Conservation (phyloP, 2,888 invertebrate species). For the Ypsolopha scabrella region DNA sequence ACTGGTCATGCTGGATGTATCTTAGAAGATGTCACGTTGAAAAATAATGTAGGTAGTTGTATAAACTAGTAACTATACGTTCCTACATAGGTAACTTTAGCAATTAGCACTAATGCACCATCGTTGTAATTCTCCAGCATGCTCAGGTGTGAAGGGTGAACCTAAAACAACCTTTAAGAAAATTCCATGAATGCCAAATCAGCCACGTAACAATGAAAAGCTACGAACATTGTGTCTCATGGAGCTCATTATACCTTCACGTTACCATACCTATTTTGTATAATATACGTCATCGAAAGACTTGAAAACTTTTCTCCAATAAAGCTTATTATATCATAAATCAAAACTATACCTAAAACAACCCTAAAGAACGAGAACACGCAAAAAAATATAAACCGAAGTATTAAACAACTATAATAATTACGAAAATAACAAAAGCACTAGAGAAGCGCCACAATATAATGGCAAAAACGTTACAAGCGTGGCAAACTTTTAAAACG, state of each 20-base stretch:
- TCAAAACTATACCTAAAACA: constrained; percentile 4
- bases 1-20: too few relatives aligned
- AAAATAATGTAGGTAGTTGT: too few relatives aligned
- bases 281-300: background rate
- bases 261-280: background rate
- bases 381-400: constrained; percentile 36
- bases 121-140: too few relatives aligned
- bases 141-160: too few relatives aligned
- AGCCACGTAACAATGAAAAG: constrained; percentile 35
- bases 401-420: constrained; percentile 59
- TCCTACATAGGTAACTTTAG: too few relatives aligned
- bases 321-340: background rate
- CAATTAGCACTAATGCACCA: too few relatives aligned
- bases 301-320: background rate
- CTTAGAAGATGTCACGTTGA: too few relatives aligned
- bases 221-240: constrained; percentile 24
- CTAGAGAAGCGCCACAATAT: constrained; percentile 27
- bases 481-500: constrained; percentile 67
- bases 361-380: constrained; percentile 11
- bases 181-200: constrained; percentile 67
- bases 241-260: constrained; percentile 20
- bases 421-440: constrained; percentile 37
- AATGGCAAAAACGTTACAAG: constrained; percentile 31
- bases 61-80: too few relatives aligned
- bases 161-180: constrained; percentile 46